These are phyloP conservation scores for Hoplostethus atlanticus DNA, from an alignment of 2,797 vertebrate genomes.

Conservation along the genomic window DNA sequence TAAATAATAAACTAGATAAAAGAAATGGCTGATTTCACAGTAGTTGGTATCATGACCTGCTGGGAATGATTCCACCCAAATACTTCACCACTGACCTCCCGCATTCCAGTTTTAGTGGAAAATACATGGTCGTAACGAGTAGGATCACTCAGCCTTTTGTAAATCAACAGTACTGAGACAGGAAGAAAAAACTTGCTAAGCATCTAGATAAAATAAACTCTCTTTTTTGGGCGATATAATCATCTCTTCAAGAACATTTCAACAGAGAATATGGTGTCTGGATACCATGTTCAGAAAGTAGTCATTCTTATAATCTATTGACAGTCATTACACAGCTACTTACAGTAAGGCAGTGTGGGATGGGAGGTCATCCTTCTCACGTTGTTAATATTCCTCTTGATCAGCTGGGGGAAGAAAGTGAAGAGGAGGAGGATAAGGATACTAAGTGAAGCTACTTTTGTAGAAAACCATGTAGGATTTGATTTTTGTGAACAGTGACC, in stretches of 20 bases:
- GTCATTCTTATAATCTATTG: conserved; percentile 22
- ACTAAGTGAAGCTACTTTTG: background rate
- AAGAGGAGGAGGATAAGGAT: conserved; percentile 17
- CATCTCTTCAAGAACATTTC: conserved; percentile 15
- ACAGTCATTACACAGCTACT: conserved; percentile 76
- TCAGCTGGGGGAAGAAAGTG: conserved; percentile 87
- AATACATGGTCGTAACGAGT: conserved; percentile 28
- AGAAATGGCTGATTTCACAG: conserved; percentile 30
- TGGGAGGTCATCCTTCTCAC: conserved; percentile 99
- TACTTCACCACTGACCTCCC: conserved; percentile 21
- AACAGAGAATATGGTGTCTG: conserved; percentile 32
- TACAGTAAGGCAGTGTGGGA: conserved; percentile 98
- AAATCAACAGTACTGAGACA: conserved; percentile 30
- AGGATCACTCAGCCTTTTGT: conserved; percentile 32
- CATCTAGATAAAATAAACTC: conserved; percentile 22
- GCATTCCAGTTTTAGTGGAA: conserved; percentile 37
- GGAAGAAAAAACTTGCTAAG: conserved; percentile 18
- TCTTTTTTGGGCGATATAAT: conserved; percentile 35
- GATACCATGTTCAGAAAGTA: conserved; percentile 20
- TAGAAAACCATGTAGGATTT: conserved; percentile 18
- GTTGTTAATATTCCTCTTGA: conserved; percentile 96
- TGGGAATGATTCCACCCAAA: conserved; percentile 39
- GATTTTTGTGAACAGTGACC: background rate
- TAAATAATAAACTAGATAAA: conserved; percentile 45
- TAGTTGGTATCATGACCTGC: background rate